Percentiles rank a stretch among this genome's conserved stretches.
Evolutionary conservation across 92 coral and sea anemone species (phyloP).

Genomic region (Heliopora coerulea): DNA sequence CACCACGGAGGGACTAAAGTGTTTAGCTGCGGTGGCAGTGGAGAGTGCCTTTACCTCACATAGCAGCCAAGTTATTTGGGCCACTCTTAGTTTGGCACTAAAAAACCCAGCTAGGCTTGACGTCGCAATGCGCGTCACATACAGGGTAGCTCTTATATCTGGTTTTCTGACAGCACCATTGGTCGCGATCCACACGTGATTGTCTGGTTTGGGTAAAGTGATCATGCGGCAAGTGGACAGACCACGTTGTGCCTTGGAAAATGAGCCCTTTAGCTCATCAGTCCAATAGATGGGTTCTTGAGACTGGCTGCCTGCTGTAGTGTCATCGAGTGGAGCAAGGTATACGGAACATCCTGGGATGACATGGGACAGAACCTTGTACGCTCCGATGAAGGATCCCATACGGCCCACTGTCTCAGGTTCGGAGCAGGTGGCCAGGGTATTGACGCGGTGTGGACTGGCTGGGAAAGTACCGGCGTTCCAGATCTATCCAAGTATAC

Average conservation of each 20-base stretch:
- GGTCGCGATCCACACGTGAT: conserved; percentile 17
- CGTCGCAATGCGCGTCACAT: neutral
- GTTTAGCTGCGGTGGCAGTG: neutral
- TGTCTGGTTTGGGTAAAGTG: conserved; percentile 26
- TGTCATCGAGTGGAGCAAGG: conserved; percentile 5
- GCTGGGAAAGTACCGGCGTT: too few relatives aligned
- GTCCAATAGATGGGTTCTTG: conserved; percentile 29
- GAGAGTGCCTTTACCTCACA: conserved; percentile 9
- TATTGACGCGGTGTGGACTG: conserved; percentile 6
- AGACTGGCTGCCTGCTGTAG: conserved; percentile 4
- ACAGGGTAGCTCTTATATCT: neutral
- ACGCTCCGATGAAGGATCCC: conserved; percentile 25
- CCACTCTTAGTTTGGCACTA: conserved; percentile 1
- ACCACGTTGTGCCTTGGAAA: conserved; percentile 5
- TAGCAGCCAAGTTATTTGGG: conserved; percentile 2
- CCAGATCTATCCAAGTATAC: neutral
- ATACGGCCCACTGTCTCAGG: conserved; percentile 15
- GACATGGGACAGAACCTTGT: conserved; percentile 18
- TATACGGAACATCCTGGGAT: conserved; percentile 20
- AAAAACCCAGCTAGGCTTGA: conserved; percentile 2
- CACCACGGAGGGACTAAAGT: neutral
- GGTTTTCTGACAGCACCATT: neutral
- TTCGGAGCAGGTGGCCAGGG: neutral
- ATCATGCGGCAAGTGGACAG: neutral
- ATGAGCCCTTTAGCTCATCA: conserved; percentile 1